Conservation (phyloP, 2,888 invertebrate species). For the Hypsopygia costalis region DNA sequence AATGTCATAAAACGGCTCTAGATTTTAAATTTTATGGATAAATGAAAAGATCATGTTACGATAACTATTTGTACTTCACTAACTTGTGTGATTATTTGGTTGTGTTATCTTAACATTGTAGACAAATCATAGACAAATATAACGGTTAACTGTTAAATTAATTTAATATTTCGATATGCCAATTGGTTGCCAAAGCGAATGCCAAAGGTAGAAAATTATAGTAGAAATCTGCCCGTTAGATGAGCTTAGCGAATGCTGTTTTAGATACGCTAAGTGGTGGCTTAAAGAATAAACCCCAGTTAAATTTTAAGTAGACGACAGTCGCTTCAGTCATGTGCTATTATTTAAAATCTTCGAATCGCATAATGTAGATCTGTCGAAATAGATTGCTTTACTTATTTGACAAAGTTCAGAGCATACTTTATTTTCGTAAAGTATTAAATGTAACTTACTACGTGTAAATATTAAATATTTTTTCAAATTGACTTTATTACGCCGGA, state of each 20-base stretch:
- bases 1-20: constrained; percentile 29
- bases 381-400: constrained; percentile 16
- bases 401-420: constrained; percentile 26
- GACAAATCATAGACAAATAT: constrained; percentile 33
- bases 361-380: constrained; percentile 9
- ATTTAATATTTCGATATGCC: constrained; percentile 45
- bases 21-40: constrained; percentile 26
- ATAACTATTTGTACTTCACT: constrained; percentile 47
- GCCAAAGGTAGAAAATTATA: constrained; percentile 38
- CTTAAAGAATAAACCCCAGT: constrained; percentile 28
- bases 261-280: constrained; percentile 3
- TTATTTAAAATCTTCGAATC: constrained; percentile 24
- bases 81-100: constrained; percentile 75
- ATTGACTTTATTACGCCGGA: constrained; percentile 47
- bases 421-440: constrained; percentile 49
- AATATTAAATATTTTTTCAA: constrained; percentile 63
- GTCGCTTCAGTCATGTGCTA: constrained; percentile 29
- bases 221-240: constrained; percentile 26
- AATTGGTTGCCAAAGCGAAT: constrained; percentile 50
- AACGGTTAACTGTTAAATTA: constrained; percentile 34
- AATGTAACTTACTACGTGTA: constrained; percentile 43
- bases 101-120: constrained; percentile 69
- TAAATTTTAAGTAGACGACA: constrained; percentile 16
- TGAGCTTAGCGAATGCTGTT: constrained; percentile 24
- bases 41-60: constrained; percentile 17